Conservation (phyloP, 2,888 invertebrate genomes). For the Stenolophus ochropezus region DNA sequence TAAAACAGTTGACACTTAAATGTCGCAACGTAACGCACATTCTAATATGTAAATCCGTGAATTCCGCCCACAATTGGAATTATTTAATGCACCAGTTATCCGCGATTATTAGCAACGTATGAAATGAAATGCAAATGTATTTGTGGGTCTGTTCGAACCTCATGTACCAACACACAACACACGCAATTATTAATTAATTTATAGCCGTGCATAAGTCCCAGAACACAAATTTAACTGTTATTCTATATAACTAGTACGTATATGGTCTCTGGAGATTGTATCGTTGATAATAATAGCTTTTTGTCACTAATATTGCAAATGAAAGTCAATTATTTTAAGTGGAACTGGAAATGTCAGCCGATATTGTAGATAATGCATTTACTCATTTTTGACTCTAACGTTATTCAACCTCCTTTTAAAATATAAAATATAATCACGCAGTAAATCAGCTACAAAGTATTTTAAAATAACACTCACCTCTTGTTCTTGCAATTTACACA, state of each 20-base stretch:
- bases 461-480: no score
- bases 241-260: background rate
- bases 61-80: conserved; percentile 53
- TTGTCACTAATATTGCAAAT: conserved; percentile 8
- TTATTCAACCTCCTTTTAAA: no score
- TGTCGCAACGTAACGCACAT: conserved; percentile 50
- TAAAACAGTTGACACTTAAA: conserved; percentile 46
- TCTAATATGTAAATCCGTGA: conserved; percentile 50
- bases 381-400: background rate
- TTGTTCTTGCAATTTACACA: no score
- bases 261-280: conserved; percentile 5
- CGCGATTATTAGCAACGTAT: conserved; percentile 43
- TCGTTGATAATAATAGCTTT: conserved; percentile 2
- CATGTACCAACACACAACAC: conserved; percentile 19
- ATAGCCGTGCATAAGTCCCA: conserved; percentile 3
- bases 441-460: no score
- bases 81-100: conserved; percentile 55
- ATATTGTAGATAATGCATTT: background rate
- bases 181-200: conserved; percentile 48
- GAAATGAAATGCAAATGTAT: conserved; percentile 49
- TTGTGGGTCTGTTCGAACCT: conserved; percentile 11
- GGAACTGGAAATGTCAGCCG: background rate
- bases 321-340: conserved; percentile 4
- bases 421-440: no score
- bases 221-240: conserved; percentile 16